Evolutionary conservation across 2,797 vertebrate species (phyloP), one percentile per base, ranked within the genome.

Genomic region (Xenops minutus): DNA sequence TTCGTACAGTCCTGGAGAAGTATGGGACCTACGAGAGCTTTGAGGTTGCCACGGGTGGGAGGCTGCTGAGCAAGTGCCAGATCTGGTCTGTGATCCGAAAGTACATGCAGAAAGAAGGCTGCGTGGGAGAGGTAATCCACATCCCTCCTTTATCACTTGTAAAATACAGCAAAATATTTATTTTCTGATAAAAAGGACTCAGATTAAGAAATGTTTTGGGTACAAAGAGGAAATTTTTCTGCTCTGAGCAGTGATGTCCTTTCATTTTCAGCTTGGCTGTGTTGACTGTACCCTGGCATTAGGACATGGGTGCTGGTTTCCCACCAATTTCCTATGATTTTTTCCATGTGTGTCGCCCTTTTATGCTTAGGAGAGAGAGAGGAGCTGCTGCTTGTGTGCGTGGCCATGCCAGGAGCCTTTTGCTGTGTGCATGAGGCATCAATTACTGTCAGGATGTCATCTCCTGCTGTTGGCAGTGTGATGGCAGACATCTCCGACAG

Each of bases 101-200:
- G 95, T 99, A 99, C 92, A 98, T 99, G 98, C 99, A 99, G 98
- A 99, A 99, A 91, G 99, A 99, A 91, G 98, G 98, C 96, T 99
- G 99, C 9, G 98, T 98, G 22, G 99, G 99, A 78, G 99, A 99
- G 99, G 99, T 99, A 97, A 98, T 68, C 68, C 0, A 0, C 15
- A 1, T 9, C 66, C 62, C 67, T 36, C 58, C 44, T 27, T 68
- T 61, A n/a, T 49, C 0, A 0, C 73, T 48, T 8, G 12, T 34
- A 15, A 78, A 89, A 54, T 13, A 21, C 66, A 39, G n/a, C 39
- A 58, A 68, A 86, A 32, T 51, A 6, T 9, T 67, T 71, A 14
- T 72, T 78, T 89, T 32, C 66, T 51, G 66, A 55, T 87, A 32
- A 62, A 30, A 62, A 56, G 36, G 32, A 22, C 71, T 67, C 46